Percentiles rank a stretch among this genome's conserved stretches.
Conservation (phyloP, 2,888 invertebrate species). For the Pterobdella sp. region DNA sequence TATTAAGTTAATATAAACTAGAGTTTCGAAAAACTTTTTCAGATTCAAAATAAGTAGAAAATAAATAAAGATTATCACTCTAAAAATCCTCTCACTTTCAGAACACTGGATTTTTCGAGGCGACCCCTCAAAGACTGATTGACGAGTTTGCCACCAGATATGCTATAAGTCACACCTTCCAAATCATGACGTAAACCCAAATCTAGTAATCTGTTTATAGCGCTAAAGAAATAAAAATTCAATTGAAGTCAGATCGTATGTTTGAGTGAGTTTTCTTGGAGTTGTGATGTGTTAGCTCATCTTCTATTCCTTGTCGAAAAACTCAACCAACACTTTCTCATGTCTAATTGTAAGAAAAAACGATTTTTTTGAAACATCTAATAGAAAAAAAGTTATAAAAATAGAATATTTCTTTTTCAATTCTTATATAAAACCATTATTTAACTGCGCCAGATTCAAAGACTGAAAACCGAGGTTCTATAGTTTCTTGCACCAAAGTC, state of each 20-base stretch:
- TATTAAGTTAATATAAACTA: no score
- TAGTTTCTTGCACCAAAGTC: no score
- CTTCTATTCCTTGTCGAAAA: neutral
- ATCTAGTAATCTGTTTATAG: neutral
- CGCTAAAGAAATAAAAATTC: no score
- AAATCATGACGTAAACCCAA: constrained; percentile 84
- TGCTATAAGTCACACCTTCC: constrained; percentile 97
- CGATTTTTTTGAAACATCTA: no score
- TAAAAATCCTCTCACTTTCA: no score
- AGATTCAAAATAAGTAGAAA: neutral
- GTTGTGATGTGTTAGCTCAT: neutral
- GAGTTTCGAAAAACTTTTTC: neutral
- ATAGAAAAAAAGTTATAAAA: no score
- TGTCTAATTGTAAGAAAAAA: no score
- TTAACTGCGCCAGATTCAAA: no score
- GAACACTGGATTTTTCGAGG: constrained; percentile 99
- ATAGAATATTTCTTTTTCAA: no score
- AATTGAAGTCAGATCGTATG: constrained; percentile 3
- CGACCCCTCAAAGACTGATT: constrained; percentile 92
- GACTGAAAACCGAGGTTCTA: no score
- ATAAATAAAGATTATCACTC: constrained; percentile 2
- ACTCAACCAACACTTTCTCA: constrained; percentile 5
- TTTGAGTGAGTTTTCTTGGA: neutral
- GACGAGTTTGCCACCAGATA: constrained; percentile 99
- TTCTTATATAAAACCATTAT: no score